Base-by-base conservation (phyloP, 2,113 vertebrate genomes). In the Probosciger aterrimus region DNA sequence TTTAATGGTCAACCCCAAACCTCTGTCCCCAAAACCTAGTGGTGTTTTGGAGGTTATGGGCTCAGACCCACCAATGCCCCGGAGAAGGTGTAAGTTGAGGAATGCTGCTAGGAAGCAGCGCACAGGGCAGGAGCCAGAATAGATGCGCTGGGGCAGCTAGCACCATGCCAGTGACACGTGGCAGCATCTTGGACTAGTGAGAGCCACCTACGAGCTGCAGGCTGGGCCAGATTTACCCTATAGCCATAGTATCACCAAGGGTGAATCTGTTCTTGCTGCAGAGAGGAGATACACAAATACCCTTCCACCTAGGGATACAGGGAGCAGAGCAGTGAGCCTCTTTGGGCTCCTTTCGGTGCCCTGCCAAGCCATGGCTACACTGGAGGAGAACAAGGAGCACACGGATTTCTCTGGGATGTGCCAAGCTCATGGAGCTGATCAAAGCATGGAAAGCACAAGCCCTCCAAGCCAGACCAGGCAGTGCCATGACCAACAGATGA, bases 101-200 rank as follows among this genome's bases (percentile, higher is more conserved):
- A 85, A 75, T 30, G 30, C 14, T 2, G 2, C 0, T 2, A 57
- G 9, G 24, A 82, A 79, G 50, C 6, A 13, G 74, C 4, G 8
- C 60, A 13, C 6, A 43, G 50, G 24, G 14, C 49, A 86, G 81
- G 59, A 8, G 5, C 11, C 63, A 81, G 35, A 43, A 41, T 0
- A 91, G 60, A 62, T 10, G 37, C 9, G 9, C n/a, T 39, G 37
- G 35, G 52, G 33, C 68, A 91, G 59, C 16, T 7, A 10, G 52
- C 0, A 3, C 67, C 37, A 35, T 37, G 27, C 31, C 43, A 33
- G 43, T 0, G 0, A 77, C 39, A 73, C 37, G 19, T 0, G 0
- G 37, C 25, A 53, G 30, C 4, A 1, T 19, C 62, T 28, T 16
- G 43, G 25, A 41, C 12, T 11, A 22, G 18, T 14, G 19, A 64